These are phyloP conservation scores for Trichomalopsis sarcophagae DNA, from an alignment of 1,140 invertebrate genomes.

Conservation along the genomic window DNA sequence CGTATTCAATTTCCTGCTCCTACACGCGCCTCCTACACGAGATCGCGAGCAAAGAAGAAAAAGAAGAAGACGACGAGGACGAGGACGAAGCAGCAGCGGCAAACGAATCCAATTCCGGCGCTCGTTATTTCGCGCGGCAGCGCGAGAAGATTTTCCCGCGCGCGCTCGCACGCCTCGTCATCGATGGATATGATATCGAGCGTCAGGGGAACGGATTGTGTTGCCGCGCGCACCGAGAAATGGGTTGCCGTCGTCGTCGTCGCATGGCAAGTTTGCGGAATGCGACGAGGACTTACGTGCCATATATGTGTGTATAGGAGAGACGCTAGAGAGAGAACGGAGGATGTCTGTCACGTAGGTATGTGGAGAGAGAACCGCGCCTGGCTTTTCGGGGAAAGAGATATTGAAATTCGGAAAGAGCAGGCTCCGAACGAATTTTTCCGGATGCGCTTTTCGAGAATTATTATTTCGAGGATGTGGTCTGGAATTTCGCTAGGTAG, in stretches of 20 bases:
- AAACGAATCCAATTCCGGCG: conserved; percentile 51
- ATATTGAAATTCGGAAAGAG: neutral
- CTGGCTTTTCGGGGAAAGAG: neutral
- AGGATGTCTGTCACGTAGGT: neutral
- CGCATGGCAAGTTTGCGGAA: neutral
- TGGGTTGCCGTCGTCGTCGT: neutral
- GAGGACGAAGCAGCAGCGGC: neutral
- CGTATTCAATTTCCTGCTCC: conserved; percentile 71
- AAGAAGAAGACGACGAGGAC: neutral
- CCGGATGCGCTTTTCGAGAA: no score
- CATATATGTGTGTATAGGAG: neutral
- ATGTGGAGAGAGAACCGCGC: neutral
- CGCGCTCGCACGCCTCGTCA: neutral
- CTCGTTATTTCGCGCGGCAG: conserved; percentile 26
- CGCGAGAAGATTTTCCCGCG: conserved; percentile 31
- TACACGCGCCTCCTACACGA: neutral
- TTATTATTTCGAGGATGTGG: no score
- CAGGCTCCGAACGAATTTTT: no score
- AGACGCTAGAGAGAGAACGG: neutral
- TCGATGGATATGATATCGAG: conserved; percentile 1
- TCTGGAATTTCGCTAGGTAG: no score
- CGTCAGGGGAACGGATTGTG: neutral
- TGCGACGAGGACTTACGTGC: neutral
- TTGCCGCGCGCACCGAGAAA: neutral
- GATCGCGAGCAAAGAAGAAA: neutral